These are phyloP conservation scores for Carpatolechia fugitivella DNA, from an alignment of 2,888 invertebrate species.

Conservation along the genomic window DNA sequence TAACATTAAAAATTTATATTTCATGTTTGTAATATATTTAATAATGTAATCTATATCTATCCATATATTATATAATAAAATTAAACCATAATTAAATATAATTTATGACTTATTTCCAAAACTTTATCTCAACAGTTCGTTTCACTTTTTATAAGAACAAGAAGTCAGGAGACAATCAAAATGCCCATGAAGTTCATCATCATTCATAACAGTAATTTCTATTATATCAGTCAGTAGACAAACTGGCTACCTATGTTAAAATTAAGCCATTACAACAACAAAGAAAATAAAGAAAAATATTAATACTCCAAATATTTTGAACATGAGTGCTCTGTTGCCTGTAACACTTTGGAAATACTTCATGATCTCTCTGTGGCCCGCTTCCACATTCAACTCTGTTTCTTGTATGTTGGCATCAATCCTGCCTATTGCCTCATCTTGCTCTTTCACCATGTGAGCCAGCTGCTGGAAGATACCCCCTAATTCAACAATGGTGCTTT, in stretches of 20 bases:
- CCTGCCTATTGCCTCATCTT: constrained; percentile 98
- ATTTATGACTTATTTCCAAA: not conserved
- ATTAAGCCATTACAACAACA: constrained; percentile 94
- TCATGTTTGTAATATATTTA: not conserved
- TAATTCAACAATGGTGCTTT: constrained; percentile 98
- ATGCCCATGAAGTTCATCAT: too few species aligned
- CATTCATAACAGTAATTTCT: too few species aligned
- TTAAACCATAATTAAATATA: not conserved
- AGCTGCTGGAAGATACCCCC: constrained; percentile 99
- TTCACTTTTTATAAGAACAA: too few species aligned
- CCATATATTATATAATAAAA: not conserved
- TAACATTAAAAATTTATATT: not conserved
- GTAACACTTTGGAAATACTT: constrained; percentile 98
- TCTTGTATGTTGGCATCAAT: constrained; percentile 98
- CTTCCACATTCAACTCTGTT: constrained; percentile 97
- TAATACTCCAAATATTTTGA: constrained; percentile 98
- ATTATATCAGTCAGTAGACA: not conserved
- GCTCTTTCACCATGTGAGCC: constrained; percentile 98
- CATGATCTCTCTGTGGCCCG: constrained; percentile 97
- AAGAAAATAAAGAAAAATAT: constrained; percentile 99
- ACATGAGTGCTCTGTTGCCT: constrained; percentile 98
- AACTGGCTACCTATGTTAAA: not conserved
- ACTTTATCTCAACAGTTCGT: too few species aligned
- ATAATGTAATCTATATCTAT: not conserved
- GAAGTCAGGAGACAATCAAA: too few species aligned